Evolutionary conservation across 2,113 vertebrate species (phyloP), one percentile per base, ranked within the genome.

Genomic region (Dendrocopos noguchii): DNA sequence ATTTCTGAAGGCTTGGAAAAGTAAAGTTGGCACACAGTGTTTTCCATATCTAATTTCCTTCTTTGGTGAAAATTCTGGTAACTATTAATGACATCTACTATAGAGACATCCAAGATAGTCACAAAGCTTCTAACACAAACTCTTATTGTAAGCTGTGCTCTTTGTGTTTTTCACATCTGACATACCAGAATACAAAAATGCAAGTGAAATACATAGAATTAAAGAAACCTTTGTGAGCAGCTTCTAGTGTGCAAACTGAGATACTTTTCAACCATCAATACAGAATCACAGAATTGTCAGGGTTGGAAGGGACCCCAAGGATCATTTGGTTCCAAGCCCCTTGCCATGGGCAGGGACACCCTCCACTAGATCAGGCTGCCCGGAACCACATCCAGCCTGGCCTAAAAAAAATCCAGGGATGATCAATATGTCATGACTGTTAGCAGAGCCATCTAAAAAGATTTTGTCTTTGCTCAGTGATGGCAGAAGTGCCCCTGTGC

Each of bases 1-100:
- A 67, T 84, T 94, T 90, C 74, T 72, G 66, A 86, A 72, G 59
- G 15, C 70, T 87, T 90, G 86, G 70, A 90, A 88, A 66, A 66
- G 42, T 14, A 1, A 81, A 79, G 61, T n/a, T 95, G 83, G 90
- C 86, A 90, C 84, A 22, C 9, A 81, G n/a, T 50, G 55, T 28
- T 90, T 87, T 94, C 84, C 80, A 76, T 94, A 84, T 84, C 77
- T 93, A 72, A 92, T 95, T 91, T 86, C 88, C 29, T 86, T 81
- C 77, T 90, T 90, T 90, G 66, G 83, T 59, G 46, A 88, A 94
- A 75, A 90, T 84, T 88, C 84, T 42, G 2, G 66, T 82, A 84
- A 61, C 79, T 72, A 60, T 73, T 87, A 95, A 59, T 33, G 75
- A 77, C 64, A 66, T 87, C 55, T 82, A 61, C 46, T 84, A 27